Evolutionary conservation across 1,140 invertebrate species (phyloP).

Genomic region (Hesperophylax magnus): DNA sequence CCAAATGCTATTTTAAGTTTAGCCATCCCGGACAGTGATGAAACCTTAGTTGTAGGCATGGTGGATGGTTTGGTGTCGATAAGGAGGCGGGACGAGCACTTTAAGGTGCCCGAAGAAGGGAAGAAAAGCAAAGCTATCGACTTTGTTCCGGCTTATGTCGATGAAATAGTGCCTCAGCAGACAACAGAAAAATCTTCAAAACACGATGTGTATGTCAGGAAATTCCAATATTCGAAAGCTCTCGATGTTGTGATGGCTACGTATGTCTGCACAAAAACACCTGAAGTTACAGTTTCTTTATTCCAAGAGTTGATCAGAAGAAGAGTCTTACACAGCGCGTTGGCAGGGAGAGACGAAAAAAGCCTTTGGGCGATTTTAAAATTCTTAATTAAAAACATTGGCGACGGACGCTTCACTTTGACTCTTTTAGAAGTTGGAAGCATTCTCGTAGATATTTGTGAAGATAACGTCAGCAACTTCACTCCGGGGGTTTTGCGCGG

Average conservation of each 20-base stretch:
- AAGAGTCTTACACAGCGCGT: conserved; percentile 79
- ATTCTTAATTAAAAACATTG: conserved; percentile 84
- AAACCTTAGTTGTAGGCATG: conserved; percentile 90
- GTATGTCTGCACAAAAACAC: conserved; percentile 75
- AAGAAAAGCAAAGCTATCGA: conserved; percentile 70
- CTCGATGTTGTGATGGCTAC: conserved; percentile 80
- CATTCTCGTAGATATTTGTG: conserved; percentile 82
- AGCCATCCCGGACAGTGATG: conserved; percentile 84
- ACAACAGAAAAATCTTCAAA: conserved; percentile 68
- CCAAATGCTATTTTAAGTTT: conserved; percentile 92
- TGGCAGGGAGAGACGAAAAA: conserved; percentile 79
- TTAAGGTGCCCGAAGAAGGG: conserved; percentile 62
- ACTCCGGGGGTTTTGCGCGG: conserved; percentile 73
- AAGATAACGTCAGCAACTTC: conserved; percentile 72
- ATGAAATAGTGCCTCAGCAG: conserved; percentile 70
- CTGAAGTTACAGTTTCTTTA: conserved; percentile 84
- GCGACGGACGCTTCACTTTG: conserved; percentile 81
- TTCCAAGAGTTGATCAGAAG: conserved; percentile 88
- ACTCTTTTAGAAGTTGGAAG: conserved; percentile 82
- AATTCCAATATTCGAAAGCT: conserved; percentile 88
- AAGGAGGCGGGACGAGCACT: conserved; percentile 78
- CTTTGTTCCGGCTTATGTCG: conserved; percentile 68
- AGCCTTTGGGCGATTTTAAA: conserved; percentile 77
- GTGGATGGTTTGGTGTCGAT: conserved; percentile 93
- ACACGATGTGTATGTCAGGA: conserved; percentile 82